Percentiles rank a stretch among this genome's conserved stretches.
These are phyloP conservation scores for Chymomyza procnemis DNA, from an alignment of 2,888 invertebrate species.

Conservation along the genomic window DNA sequence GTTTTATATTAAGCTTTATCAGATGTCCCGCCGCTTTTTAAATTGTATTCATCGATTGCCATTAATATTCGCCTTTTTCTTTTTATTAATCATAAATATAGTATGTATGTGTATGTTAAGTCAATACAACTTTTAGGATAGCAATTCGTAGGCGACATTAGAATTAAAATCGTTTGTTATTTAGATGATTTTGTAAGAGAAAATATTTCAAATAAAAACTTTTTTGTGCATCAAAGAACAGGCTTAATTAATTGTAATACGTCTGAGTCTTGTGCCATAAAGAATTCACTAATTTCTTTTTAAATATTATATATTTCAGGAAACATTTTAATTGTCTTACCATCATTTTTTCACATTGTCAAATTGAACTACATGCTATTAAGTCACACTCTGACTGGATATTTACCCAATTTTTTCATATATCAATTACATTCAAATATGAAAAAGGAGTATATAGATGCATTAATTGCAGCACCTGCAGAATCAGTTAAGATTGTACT, in stretches of 20 bases:
- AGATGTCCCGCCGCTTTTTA: constrained; percentile 26
- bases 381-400: constrained; percentile 38
- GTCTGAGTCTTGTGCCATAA: too few relatives aligned
- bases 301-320: constrained; percentile 30
- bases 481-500: constrained; percentile 39
- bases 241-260: neutral
- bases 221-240: neutral
- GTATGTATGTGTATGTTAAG: constrained; percentile 25
- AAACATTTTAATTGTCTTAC: constrained; percentile 54
- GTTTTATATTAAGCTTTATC: constrained; percentile 39
- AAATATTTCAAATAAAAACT: neutral
- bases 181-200: neutral
- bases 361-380: constrained; percentile 57
- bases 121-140: neutral
- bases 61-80: neutral
- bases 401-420: constrained; percentile 34
- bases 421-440: constrained; percentile 41
- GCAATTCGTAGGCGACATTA: neutral
- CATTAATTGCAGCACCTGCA: constrained; percentile 12
- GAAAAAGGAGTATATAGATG: constrained; percentile 33
- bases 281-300: neutral
- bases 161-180: constrained; percentile 8
- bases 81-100: neutral
- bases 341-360: constrained; percentile 49
- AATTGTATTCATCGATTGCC: neutral